phyloP scores from a whole-genome alignment of 2,797 vertebrate genomes.

The Staurois parvus region DNA sequence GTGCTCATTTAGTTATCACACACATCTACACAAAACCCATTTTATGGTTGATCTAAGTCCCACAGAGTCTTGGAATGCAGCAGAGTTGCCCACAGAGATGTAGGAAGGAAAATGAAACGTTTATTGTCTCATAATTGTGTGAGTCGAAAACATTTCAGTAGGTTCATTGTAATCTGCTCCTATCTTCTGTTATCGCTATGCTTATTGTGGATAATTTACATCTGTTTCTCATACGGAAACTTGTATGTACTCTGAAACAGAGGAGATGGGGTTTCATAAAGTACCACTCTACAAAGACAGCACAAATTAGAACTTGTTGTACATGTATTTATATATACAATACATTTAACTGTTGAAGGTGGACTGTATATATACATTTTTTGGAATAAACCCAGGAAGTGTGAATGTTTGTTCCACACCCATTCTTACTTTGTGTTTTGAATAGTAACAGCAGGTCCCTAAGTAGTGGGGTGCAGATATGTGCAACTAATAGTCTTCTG shows the following conservation, averaged over 20 bases:
- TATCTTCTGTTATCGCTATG: constrained; percentile 13
- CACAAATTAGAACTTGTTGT: too few species aligned
- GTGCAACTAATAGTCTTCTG: too few species aligned
- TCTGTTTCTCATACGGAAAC: neutral
- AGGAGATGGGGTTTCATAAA: too few species aligned
- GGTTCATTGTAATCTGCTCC: constrained; percentile 7
- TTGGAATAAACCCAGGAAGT: too few species aligned
- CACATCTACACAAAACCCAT: neutral
- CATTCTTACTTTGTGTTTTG: too few species aligned
- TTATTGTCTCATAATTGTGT: constrained; percentile 42
- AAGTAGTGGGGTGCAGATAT: too few species aligned
- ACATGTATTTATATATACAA: too few species aligned
- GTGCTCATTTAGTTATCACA: constrained; percentile 8
- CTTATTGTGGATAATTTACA: constrained; percentile 18
- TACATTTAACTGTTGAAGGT: too few species aligned
- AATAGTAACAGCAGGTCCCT: too few species aligned
- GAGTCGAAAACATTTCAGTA: constrained; percentile 38
- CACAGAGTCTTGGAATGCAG: constrained; percentile 35
- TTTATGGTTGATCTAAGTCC: constrained; percentile 24
- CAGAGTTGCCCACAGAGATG: constrained; percentile 42
- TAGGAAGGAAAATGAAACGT: constrained; percentile 27
- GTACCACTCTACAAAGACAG: too few species aligned
- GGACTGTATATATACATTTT: too few species aligned
- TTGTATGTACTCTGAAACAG: neutral
- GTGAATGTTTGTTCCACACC: too few species aligned